These are phyloP conservation scores for Sarotherodon lohbergeri DNA, from an alignment of 2,113 vertebrate species.

Conservation along the genomic window DNA sequence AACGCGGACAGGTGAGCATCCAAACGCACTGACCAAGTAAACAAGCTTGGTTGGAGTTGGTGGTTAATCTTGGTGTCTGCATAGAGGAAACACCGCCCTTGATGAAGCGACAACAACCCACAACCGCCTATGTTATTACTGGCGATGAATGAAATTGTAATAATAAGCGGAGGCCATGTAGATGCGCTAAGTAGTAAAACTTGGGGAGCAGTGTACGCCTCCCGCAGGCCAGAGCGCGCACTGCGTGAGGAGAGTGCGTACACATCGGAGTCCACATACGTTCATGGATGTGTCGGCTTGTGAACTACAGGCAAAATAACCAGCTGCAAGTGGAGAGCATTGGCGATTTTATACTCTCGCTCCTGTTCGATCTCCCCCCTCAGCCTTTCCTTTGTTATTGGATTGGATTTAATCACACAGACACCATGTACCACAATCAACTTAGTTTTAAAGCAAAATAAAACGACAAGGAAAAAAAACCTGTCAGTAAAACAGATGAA, in stretches of 20 bases:
- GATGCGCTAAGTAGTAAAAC: conserved; percentile 23
- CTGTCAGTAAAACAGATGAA: not conserved
- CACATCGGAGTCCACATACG: not conserved
- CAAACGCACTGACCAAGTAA: not conserved
- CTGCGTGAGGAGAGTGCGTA: conserved; percentile 9
- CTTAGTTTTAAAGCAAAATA: not conserved
- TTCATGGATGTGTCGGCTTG: not conserved
- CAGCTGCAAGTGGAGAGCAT: conserved; percentile 20
- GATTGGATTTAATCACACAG: not conserved
- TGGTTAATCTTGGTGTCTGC: not conserved
- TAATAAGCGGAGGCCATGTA: conserved; percentile 8
- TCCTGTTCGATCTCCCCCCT: not conserved
- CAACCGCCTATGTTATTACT: conserved; percentile 3
- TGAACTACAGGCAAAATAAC: conserved; percentile 17
- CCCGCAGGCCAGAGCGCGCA: conserved; percentile 50
- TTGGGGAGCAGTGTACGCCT: conserved; percentile 36
- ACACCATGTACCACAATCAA: not conserved
- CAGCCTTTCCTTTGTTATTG: not conserved
- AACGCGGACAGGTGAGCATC: not conserved
- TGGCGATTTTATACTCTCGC: not conserved
- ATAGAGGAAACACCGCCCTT: not conserved
- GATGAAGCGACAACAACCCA: not conserved
- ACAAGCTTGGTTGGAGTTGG: not conserved
- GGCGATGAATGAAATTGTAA: conserved; percentile 7
- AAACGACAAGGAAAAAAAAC: not conserved